phyloP scores from a whole-genome alignment of 2,113 vertebrate species.

The Microtus montanus region DNA sequence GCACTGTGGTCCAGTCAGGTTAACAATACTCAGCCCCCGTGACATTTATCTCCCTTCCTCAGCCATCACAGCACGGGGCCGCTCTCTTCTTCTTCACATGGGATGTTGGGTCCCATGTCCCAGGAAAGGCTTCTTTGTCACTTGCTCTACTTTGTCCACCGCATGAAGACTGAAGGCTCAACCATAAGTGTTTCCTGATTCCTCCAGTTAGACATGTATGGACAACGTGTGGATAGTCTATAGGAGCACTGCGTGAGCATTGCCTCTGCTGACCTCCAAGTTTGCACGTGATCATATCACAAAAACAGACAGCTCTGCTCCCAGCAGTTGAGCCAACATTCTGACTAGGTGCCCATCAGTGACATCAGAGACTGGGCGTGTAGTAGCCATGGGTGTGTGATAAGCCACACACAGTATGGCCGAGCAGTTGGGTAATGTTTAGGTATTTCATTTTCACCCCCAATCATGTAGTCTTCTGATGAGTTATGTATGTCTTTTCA shows the following conservation, averaged over 20 bases:
- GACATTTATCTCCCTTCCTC: not conserved
- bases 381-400: not conserved
- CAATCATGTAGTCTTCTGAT: not conserved
- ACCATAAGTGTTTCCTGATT: not conserved
- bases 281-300: not conserved
- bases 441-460: not conserved
- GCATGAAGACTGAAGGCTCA: not conserved
- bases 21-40: not conserved
- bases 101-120: not conserved
- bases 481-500: not conserved
- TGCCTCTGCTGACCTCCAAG: not conserved
- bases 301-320: constrained; percentile 26
- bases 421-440: constrained; percentile 2
- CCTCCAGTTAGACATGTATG: not conserved
- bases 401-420: not conserved
- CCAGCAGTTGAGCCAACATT: constrained; percentile 12
- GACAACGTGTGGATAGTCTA: not conserved
- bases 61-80: not conserved
- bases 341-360: constrained; percentile 11
- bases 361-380: not conserved
- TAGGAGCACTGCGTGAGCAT: not conserved
- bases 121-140: not conserved
- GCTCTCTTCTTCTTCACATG: not conserved
- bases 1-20: not conserved
- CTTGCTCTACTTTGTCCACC: not conserved